These are phyloP conservation scores for Chrysoperla carnea DNA, from an alignment of 1,140 invertebrate genomes.

Conservation along the genomic window DNA sequence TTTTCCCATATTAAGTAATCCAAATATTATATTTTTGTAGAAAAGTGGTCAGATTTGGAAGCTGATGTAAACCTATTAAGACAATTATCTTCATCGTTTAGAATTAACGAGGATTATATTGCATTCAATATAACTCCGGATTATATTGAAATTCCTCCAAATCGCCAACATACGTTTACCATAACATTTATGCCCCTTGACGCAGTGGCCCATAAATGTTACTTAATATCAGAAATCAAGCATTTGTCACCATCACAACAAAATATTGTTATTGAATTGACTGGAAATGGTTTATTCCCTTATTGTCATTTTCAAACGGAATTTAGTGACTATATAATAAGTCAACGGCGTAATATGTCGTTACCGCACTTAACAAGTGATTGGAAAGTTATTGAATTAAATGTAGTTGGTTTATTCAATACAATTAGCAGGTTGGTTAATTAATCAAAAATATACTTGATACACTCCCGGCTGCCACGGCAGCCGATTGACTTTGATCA, in stretches of 20 bases:
- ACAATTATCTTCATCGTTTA: background rate
- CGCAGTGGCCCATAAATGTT: slow-evolving; percentile 7
- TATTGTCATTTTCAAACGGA: slow-evolving; percentile 25
- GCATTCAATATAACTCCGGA: slow-evolving; percentile 10
- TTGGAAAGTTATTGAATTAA: slow-evolving; percentile 21
- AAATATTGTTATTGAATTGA: slow-evolving; percentile 7
- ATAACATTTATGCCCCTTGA: slow-evolving; percentile 11
- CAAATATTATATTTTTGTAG: background rate
- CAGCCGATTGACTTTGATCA: no score
- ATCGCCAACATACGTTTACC: slow-evolving; percentile 3
- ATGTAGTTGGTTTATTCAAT: slow-evolving; percentile 19
- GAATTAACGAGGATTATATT: background rate
- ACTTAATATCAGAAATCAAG: slow-evolving; percentile 5
- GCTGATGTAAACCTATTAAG: slow-evolving; percentile 1
- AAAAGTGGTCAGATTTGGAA: background rate
- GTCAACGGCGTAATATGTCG: slow-evolving; percentile 9
- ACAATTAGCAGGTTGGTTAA: slow-evolving; percentile 7
- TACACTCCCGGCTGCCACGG: no score
- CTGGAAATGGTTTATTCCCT: slow-evolving; percentile 19
- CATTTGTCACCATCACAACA: slow-evolving; percentile 7
- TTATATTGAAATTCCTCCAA: slow-evolving; percentile 5
- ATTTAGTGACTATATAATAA: slow-evolving; percentile 19
- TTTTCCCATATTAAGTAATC: no score
- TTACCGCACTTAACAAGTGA: slow-evolving; percentile 3
- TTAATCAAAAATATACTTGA: no score